phyloP scores from a whole-genome alignment of 2,888 invertebrate species.

The Siphonodentalium dalli region DNA sequence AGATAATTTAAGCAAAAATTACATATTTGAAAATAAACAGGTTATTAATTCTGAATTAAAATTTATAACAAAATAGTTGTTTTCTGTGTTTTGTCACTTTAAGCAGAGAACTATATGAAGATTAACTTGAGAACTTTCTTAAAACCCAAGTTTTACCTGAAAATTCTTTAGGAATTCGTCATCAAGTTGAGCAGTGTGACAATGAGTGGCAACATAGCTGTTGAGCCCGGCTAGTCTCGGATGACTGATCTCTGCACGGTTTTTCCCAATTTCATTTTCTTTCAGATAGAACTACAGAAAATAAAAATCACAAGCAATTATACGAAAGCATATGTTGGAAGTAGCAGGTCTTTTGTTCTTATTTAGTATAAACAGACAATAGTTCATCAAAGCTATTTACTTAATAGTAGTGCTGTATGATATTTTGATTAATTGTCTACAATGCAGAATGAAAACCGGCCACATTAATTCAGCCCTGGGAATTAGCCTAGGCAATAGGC shows the following conservation, averaged over 20 bases:
- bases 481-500: too few species aligned
- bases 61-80: too few species aligned
- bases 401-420: not conserved
- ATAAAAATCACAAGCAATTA: not conserved
- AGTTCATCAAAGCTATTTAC: not conserved
- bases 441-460: too few species aligned
- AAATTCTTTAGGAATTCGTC: slow-evolving; percentile 77
- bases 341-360: not conserved
- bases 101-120: too few species aligned
- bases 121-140: too few species aligned
- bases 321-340: not conserved
- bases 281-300: slow-evolving; percentile 78
- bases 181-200: slow-evolving; percentile 77
- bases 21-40: too few species aligned
- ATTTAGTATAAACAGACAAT: not conserved
- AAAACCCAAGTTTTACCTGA: too few species aligned
- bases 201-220: slow-evolving; percentile 85
- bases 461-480: too few species aligned
- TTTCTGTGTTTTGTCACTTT: too few species aligned
- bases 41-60: too few species aligned
- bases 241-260: slow-evolving; percentile 83
- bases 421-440: not conserved
- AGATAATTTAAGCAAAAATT: too few species aligned
- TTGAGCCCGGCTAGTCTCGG: slow-evolving; percentile 86
- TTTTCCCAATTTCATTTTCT: slow-evolving; percentile 84